Evolutionary conservation across 2,797 vertebrate species (phyloP).

Genomic region (Acrossocheilus wenchowensis): DNA sequence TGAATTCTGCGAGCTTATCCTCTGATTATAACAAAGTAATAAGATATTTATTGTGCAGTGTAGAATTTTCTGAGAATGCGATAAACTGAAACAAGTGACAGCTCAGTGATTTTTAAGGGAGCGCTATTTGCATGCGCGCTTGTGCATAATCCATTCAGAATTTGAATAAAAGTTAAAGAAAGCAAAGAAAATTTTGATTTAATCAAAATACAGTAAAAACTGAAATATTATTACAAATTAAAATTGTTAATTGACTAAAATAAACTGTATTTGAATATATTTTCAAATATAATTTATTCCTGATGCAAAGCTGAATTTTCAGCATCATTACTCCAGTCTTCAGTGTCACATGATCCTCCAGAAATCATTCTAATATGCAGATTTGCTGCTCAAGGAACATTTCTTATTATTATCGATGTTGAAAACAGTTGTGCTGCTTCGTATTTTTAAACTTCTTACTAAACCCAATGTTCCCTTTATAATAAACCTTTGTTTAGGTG

Average conservation of each 20-base stretch:
- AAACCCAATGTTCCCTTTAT: not conserved
- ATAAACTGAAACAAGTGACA: not conserved
- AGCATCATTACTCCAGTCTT: not conserved
- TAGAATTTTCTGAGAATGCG: not conserved
- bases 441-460: not conserved
- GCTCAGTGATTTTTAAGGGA: not conserved
- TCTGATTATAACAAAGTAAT: not conserved
- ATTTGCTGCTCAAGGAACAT: not conserved
- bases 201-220: not conserved
- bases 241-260: not conserved
- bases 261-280: too few relatives aligned
- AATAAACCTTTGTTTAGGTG: conserved; percentile 79
- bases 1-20: too few relatives aligned
- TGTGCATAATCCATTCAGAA: not conserved
- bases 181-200: not conserved
- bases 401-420: not conserved
- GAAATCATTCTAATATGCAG: not conserved
- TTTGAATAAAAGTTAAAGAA: not conserved
- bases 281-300: not conserved
- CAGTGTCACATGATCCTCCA: not conserved
- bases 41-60: not conserved
- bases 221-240: not conserved
- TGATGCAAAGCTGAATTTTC: not conserved
- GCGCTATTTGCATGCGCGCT: not conserved
- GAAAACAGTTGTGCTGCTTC: not conserved